These are phyloP conservation scores for Rhyacichthys aspro DNA, from an alignment of 2,797 vertebrate genomes.

Conservation along the genomic window DNA sequence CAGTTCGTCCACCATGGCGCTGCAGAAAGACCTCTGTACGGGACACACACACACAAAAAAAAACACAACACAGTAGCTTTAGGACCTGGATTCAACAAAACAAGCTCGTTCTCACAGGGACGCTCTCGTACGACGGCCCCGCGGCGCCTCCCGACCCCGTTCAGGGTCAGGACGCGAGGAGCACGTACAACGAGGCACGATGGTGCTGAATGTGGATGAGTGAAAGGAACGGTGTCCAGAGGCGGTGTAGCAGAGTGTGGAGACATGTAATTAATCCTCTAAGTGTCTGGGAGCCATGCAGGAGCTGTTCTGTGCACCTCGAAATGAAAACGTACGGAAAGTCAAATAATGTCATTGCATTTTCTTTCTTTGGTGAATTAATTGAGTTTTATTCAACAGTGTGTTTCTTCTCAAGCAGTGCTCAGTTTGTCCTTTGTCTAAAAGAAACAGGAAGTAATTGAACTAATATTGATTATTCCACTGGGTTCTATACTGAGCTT, in stretches of 20 bases:
- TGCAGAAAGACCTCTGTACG: conserved; percentile 96
- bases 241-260: conserved; percentile 25
- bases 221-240: conserved; percentile 10
- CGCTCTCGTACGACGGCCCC: not conserved
- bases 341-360: not conserved
- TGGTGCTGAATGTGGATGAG: conserved; percentile 17
- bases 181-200: conserved; percentile 13
- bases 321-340: not conserved
- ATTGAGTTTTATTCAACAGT: too few species aligned
- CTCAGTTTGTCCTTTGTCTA: too few species aligned
- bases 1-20: conserved; percentile 96
- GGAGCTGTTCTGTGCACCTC: not conserved
- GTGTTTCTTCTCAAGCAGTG: too few species aligned
- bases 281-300: conserved; percentile 13
- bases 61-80: conserved; percentile 30
- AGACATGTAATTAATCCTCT: conserved; percentile 14
- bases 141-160: too few species aligned
- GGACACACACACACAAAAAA: conserved; percentile 5
- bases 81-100: conserved; percentile 31
- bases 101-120: conserved; percentile 19
- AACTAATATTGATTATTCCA: too few species aligned
- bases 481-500: too few species aligned
- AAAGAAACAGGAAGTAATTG: too few species aligned
- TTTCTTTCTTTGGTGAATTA: not conserved
- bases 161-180: conserved; percentile 25